Base-by-base conservation (phyloP, 2,888 invertebrate genomes). In the Agrypnus murinus region DNA sequence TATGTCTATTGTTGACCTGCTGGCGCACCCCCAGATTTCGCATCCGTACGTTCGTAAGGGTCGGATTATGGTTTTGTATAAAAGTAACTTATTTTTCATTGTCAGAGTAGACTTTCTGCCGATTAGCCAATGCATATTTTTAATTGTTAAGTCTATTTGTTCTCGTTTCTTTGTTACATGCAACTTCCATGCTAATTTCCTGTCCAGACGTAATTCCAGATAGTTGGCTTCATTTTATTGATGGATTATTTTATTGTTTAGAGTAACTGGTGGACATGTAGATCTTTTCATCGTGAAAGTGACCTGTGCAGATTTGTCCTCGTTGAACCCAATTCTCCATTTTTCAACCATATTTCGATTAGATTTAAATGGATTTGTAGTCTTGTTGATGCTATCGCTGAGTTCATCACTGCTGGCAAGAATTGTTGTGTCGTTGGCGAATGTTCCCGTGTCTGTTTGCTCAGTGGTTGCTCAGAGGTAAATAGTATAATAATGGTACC, bases 1-100 rank as follows among this genome's bases (percentile, higher is more conserved):
- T 19, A 58, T 38, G 2, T 25, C 15, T 38, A 58, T 3, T 9
- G 38, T 58, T 2, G 38, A 40, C 12, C 12, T 19, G 9, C 19
- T 40, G 1, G 38, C 15, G 12, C 58, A 58, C 2, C 72, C 74
- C 71, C 71, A 76, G 14, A 75, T 25, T 48, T 75, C 64, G 10
- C 71, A 60, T 12, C 71, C 74, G 34, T 74, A 75, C 14, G 65
- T 66, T 64, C 65, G 69, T 14, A 72, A 68, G 10, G 67, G 69
- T 50, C 69, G 65, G 12, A 74, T 59, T 12, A 67, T 69, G 6
- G 58, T 17, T 60, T 73, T 73, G 36, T 71, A 69, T 3, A 71
- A 9, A 0, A 71, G 48, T 0, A 69, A 7, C 58, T 75, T 67
- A 31, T 65, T 73, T 15, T 73, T 63, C 0, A 72, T 8, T 2